Evolutionary conservation across 2,888 invertebrate genomes (phyloP).

Genomic region (Alsophila aescularia): DNA sequence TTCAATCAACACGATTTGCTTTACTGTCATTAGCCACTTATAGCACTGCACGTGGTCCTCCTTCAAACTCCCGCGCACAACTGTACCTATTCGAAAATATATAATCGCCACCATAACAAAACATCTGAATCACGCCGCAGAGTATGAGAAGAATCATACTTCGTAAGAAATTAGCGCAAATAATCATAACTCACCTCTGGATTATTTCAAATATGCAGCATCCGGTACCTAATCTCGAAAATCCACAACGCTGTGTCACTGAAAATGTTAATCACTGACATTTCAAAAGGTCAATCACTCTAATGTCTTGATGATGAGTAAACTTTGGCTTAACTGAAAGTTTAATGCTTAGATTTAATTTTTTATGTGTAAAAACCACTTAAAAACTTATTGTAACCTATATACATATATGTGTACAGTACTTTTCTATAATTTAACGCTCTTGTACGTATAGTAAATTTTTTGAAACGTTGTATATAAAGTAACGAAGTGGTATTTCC

Average conservation of each 20-base stretch:
- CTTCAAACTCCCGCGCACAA: constrained; percentile 5
- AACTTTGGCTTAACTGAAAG: no score
- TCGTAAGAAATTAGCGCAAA: constrained; percentile 25
- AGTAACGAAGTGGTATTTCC: no score
- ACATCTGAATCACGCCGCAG: constrained; percentile 24
- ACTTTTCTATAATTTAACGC: no score
- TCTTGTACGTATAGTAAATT: no score
- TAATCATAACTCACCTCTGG: constrained; percentile 32
- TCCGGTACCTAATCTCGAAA: constrained; percentile 6
- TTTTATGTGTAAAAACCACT: no score
- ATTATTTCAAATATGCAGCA: constrained; percentile 32
- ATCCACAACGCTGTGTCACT: constrained; percentile 13
- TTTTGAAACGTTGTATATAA: no score
- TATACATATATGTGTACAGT: no score
- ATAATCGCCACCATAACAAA: constrained; percentile 17
- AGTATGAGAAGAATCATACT: constrained; percentile 17
- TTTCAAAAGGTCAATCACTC: background rate
- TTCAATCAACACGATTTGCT: background rate
- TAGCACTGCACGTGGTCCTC: background rate
- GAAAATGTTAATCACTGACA: constrained; percentile 3
- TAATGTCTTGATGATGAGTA: no score
- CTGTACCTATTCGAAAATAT: constrained; percentile 4
- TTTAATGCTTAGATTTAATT: no score
- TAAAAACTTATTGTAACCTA: no score
- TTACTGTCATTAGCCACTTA: background rate